Percentiles rank a stretch among this genome's conserved stretches.
Evolutionary conservation across 2,113 vertebrate species (phyloP).

Genomic region (Gulo gulo): DNA sequence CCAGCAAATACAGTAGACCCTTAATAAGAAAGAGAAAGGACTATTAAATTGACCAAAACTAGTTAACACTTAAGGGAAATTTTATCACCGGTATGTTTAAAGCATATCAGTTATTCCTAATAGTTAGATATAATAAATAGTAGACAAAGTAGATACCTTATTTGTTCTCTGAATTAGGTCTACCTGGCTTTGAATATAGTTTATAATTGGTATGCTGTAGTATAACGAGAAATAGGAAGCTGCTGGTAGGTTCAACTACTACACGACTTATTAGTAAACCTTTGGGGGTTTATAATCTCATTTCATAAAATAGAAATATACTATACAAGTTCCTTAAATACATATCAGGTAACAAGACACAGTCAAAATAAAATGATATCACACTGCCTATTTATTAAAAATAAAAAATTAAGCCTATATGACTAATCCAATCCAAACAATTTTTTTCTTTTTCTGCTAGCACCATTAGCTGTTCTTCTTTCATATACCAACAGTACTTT

Average conservation of each 20-base stretch:
- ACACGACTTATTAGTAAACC: conserved; percentile 18
- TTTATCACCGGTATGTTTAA: not conserved
- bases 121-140: not conserved
- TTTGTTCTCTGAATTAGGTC: not conserved
- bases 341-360: not conserved
- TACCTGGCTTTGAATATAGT: not conserved
- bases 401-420: not conserved
- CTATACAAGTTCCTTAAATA: conserved; percentile 19
- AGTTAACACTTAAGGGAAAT: not conserved
- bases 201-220: not conserved
- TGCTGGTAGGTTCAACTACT: not conserved
- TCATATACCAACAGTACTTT: not conserved
- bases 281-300: not conserved
- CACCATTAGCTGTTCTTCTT: not conserved
- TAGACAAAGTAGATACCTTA: not conserved
- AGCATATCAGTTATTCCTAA: conserved; percentile 17
- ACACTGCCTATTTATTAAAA: not conserved
- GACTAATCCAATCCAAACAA: not conserved
- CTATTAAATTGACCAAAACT: not conserved
- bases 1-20: conserved; percentile 97
- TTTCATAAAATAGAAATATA: conserved; percentile 30
- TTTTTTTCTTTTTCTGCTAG: not conserved
- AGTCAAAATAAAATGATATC: not conserved
- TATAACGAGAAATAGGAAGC: not conserved
- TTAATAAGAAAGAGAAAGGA: conserved; percentile 74